These are phyloP conservation scores for Phrynocephalus guinanensis DNA, from an alignment of 2,797 vertebrate genomes.

Conservation along the genomic window DNA sequence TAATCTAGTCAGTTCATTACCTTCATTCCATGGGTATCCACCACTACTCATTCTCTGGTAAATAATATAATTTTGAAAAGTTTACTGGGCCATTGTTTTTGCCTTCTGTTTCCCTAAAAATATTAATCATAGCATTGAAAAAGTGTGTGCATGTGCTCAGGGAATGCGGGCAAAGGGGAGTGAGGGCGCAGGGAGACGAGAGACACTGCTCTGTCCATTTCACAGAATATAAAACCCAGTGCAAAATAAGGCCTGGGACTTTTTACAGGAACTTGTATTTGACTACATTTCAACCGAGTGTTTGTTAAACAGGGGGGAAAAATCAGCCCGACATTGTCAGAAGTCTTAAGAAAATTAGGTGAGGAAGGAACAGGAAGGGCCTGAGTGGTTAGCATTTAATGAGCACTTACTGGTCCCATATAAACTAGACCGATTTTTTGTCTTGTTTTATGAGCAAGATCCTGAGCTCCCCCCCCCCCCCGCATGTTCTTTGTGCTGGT, in stretches of 20 bases:
- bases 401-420: constrained; percentile 90
- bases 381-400: constrained; percentile 90
- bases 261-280: constrained; percentile 82
- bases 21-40: constrained; percentile 70
- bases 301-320: constrained; percentile 88
- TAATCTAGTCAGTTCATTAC: constrained; percentile 67
- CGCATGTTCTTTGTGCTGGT: constrained; percentile 90
- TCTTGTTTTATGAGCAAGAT: constrained; percentile 92
- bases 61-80: constrained; percentile 74
- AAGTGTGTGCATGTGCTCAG: neutral
- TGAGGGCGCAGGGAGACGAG: too few relatives aligned
- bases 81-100: constrained; percentile 74
- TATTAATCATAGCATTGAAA: constrained; percentile 72
- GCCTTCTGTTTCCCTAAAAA: constrained; percentile 62
- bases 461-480: constrained; percentile 86
- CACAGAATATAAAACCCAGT: constrained; percentile 81
- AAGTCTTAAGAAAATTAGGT: constrained; percentile 85
- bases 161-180: too few relatives aligned
- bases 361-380: constrained; percentile 86
- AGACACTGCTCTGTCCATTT: constrained; percentile 62
- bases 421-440: constrained; percentile 89
- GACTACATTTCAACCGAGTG: constrained; percentile 86
- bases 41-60: constrained; percentile 70
- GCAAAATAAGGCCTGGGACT: constrained; percentile 78
- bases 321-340: constrained; percentile 83